Percentiles rank a stretch among this genome's conserved stretches.
phyloP scores from a whole-genome alignment of 2,888 invertebrate genomes.

The Gandaritis pyraliata region DNA sequence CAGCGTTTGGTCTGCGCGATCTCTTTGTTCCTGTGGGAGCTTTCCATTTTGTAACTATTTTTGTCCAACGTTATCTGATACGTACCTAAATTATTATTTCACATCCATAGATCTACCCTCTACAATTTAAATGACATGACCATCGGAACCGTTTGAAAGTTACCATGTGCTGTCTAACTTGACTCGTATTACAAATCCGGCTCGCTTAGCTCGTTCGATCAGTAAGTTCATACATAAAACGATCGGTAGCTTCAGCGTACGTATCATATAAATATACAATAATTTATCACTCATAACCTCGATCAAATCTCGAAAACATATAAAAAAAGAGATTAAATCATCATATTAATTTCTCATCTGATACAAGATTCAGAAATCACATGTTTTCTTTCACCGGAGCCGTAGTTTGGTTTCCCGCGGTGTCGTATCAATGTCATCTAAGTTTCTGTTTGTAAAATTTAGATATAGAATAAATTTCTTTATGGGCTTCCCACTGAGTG shows the following conservation, averaged over 20 bases:
- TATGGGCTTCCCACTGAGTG: constrained; percentile 43
- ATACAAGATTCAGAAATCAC: constrained; percentile 22
- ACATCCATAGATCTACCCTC: too few relatives aligned
- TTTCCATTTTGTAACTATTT: too few relatives aligned
- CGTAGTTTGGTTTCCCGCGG: constrained; percentile 49
- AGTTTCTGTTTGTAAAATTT: constrained; percentile 53
- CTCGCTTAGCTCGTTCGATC: not conserved
- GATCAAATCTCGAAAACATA: constrained; percentile 26
- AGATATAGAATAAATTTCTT: constrained; percentile 46
- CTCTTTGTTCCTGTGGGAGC: too few relatives aligned
- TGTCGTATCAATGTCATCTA: constrained; percentile 54
- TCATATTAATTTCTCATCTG: constrained; percentile 37
- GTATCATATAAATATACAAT: constrained; percentile 12
- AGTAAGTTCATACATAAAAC: not conserved
- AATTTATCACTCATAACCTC: constrained; percentile 15
- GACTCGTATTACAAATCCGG: too few relatives aligned
- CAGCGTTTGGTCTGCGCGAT: too few relatives aligned
- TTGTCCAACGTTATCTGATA: too few relatives aligned
- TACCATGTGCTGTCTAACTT: too few relatives aligned
- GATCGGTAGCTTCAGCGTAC: constrained; percentile 1
- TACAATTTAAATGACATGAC: too few relatives aligned
- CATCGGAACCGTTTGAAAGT: too few relatives aligned
- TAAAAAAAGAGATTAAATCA: constrained; percentile 36
- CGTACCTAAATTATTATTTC: too few relatives aligned
- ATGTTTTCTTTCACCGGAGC: constrained; percentile 19